Base-by-base conservation (phyloP, 2,888 invertebrate species). In the Athripsodes cinereus region DNA sequence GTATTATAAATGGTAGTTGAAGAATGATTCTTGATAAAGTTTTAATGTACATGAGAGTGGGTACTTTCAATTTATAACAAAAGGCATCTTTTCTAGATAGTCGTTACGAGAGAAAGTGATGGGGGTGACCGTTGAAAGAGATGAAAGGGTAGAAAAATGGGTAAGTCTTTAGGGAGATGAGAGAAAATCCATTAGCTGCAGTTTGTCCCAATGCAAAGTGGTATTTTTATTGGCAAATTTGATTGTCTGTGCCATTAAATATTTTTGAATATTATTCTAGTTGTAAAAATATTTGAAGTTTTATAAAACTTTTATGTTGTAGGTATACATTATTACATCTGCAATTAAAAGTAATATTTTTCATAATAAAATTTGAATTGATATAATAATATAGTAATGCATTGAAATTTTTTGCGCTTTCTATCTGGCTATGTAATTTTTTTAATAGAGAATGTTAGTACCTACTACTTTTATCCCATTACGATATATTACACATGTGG, bases 111-210 rank as follows among this genome's bases (percentile, higher is more conserved):
- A 52, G 21, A 31, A 52, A 52, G 10, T 34, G 21, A 26, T n/a
- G 49, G 22, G 26, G 26, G 51, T 8, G 2, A 16, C 5, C 34
- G 3, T n/a, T 16, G 5, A 51, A 2, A 21, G 22, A 16, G 20
- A 31, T 53, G 46, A 40, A 52, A 52, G 52, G 52, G 35, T 2
- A 35, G 34, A 52, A 52, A 52, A 52, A 20, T 40, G 52, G 35
- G 18, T 16, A 44, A 44, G 26, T 26, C 26, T 26, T 26, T 26
- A 13, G 44, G 18, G 48, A 21, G 21, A 48, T 20, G 26, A n/a
- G 50, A 16, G 21, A 48, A 21, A 57, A 57, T 53, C 57, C 57
- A 57, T 57, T 57, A 52, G 56, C 47, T 52, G 57, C 57, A 57
- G 52, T 57, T 46, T 52, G 57, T 53, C 19, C 48, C 49, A 21